Conservation (phyloP, 2,888 invertebrate genomes). For the Dolichomitus sp. region DNA sequence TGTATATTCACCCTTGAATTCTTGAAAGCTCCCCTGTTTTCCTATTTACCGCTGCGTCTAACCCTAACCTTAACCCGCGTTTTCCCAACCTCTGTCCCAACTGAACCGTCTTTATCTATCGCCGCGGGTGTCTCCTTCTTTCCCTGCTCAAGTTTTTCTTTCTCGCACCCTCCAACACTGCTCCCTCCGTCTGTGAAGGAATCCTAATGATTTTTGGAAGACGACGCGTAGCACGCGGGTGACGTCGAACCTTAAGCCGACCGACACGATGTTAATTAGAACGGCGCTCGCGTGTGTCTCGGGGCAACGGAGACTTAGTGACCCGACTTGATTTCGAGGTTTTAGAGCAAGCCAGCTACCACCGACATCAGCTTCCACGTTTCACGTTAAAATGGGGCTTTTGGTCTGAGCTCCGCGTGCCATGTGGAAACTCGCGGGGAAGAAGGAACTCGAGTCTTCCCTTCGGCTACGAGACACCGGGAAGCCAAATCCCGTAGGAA, state of each 20-base stretch:
- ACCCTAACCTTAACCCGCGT: conserved; percentile 43
- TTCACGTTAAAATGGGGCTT: conserved; percentile 51
- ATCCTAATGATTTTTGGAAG: conserved; percentile 81
- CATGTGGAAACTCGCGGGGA: conserved; percentile 49
- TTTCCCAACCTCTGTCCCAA: conserved; percentile 47
- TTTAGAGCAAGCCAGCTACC: conserved; percentile 72
- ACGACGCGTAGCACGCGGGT: conserved; percentile 63
- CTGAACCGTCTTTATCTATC: conserved; percentile 45
- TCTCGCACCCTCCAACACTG: conserved; percentile 50
- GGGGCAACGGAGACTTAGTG: conserved; percentile 80
- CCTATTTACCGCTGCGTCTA: conserved; percentile 62
- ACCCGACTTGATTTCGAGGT: conserved; percentile 85
- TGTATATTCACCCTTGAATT: conserved; percentile 50
- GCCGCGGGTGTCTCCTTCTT: conserved; percentile 48
- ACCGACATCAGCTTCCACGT: conserved; percentile 62
- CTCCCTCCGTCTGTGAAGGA: conserved; percentile 37
- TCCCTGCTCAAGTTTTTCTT: conserved; percentile 60
- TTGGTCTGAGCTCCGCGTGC: conserved; percentile 29
- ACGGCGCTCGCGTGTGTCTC: conserved; percentile 75
- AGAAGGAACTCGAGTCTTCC: conserved; percentile 45
- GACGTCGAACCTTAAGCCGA: conserved; percentile 78
- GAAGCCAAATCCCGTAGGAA: conserved; percentile 84
- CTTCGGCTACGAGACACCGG: conserved; percentile 64
- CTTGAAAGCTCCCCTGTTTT: conserved; percentile 60
- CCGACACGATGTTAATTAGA: conserved; percentile 86